Conservation (phyloP, 2,797 vertebrate species). For the Synanceia verrucosa region DNA sequence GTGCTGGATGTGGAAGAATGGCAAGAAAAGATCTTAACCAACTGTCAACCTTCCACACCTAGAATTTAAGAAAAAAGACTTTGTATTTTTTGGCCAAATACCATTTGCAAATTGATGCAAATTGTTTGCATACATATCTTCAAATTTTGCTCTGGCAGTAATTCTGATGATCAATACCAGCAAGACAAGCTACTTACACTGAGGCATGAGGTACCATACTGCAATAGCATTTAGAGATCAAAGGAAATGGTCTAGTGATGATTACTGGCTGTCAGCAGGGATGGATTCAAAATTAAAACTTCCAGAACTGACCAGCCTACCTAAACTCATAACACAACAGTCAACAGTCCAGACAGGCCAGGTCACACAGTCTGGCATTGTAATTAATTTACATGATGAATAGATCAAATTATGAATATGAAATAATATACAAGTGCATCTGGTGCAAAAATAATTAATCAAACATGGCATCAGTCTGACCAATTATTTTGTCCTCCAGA, state of each 20-base stretch:
- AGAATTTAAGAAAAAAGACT: no score
- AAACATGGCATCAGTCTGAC: slow-evolving; percentile 8
- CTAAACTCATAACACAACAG: background rate
- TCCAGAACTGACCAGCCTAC: background rate
- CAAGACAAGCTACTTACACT: background rate
- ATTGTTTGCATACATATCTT: background rate
- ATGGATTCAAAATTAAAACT: background rate
- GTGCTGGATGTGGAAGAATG: no score
- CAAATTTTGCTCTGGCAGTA: background rate
- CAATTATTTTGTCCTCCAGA: slow-evolving; percentile 25
- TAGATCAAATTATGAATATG: background rate
- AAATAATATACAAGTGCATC: background rate
- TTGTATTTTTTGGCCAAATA: background rate
- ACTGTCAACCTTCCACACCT: no score
- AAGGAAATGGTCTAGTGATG: background rate
- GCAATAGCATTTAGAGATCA: background rate
- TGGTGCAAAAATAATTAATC: slow-evolving; percentile 18
- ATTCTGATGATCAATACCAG: background rate
- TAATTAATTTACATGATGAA: background rate
- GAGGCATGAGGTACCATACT: background rate
- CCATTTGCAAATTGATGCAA: background rate
- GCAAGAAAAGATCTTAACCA: no score
- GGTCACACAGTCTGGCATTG: background rate
- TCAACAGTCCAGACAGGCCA: background rate
- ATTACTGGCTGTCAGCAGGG: background rate